A percentile compares a stretch with the other conserved stretches of the same genome.
phyloP scores from a whole-genome alignment of 2,797 vertebrate genomes.

The Fundulus diaphanus region DNA sequence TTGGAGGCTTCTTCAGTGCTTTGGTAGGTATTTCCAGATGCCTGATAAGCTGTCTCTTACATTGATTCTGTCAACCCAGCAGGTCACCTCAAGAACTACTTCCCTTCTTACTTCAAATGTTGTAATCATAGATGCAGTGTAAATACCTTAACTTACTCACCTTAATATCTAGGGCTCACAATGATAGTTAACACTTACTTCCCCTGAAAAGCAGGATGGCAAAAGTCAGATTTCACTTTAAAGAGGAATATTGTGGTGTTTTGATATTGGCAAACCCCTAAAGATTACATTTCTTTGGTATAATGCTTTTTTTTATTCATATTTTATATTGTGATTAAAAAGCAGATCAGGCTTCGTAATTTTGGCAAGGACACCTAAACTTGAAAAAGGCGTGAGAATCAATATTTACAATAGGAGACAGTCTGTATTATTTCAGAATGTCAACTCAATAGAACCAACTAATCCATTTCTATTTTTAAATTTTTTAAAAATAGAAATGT shows the following conservation, averaged over 20 bases:
- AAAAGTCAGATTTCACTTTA: background rate
- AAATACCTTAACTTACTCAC: background rate
- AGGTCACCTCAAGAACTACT: background rate
- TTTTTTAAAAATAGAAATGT: no score
- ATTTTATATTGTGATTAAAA: background rate
- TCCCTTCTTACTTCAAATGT: background rate
- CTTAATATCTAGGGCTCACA: background rate
- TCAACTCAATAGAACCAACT: slow-evolving; percentile 11
- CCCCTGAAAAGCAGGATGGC: background rate
- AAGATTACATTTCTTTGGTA: background rate
- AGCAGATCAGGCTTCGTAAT: background rate
- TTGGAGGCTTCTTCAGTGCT: background rate
- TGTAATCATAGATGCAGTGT: background rate
- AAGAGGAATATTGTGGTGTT: background rate
- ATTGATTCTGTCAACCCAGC: background rate
- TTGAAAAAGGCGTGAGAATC: background rate
- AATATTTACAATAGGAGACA: background rate
- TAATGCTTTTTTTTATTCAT: background rate
- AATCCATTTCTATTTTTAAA: slow-evolving; percentile 15
- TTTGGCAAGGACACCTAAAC: background rate
- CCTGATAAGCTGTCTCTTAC: background rate
- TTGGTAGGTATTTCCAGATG: background rate
- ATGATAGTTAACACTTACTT: background rate
- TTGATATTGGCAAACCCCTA: background rate
- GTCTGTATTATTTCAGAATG: background rate